A percentile compares a stretch with the other conserved stretches of the same genome.
These are phyloP conservation scores for Istiophorus platypterus DNA, from an alignment of 2,113 vertebrate genomes.

Conservation along the genomic window DNA sequence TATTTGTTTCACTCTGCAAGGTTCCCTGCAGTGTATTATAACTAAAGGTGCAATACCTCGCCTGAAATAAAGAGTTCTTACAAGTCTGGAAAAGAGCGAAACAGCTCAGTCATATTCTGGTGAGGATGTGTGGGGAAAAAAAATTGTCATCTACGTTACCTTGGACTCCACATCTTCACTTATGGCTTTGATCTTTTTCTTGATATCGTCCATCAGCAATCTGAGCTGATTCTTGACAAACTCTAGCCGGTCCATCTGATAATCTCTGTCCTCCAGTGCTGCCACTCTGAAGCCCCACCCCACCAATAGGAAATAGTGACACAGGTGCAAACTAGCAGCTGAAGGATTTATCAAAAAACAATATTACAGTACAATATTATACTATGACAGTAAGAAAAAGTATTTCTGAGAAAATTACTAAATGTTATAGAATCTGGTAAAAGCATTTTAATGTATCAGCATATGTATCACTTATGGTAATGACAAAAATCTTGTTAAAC, in stretches of 20 bases:
- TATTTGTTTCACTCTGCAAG: no score
- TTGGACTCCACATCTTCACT: conserved; percentile 92
- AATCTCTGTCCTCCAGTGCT: conserved; percentile 92
- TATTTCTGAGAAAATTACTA: neutral
- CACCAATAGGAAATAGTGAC: conserved; percentile 33
- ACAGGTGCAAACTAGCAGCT: conserved; percentile 27
- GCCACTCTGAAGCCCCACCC: conserved; percentile 84
- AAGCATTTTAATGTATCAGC: neutral
- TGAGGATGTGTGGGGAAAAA: no score
- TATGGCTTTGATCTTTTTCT: conserved; percentile 92
- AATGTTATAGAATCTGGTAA: neutral
- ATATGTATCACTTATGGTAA: neutral
- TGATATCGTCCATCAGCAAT: conserved; percentile 91
- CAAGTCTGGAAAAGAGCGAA: no score
- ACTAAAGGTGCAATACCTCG: neutral
- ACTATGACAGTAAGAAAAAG: neutral
- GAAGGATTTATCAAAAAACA: neutral
- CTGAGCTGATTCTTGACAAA: conserved; percentile 94
- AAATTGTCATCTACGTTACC: conserved; percentile 74
- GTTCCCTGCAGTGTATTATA: no score
- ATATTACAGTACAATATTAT: no score
- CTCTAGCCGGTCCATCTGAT: conserved; percentile 90
- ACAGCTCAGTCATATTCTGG: no score
- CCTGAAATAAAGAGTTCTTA: no score
- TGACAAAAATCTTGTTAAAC: neutral